Conservation (phyloP, 2,797 vertebrate species). For the Pseudomugil gertrudae region DNA sequence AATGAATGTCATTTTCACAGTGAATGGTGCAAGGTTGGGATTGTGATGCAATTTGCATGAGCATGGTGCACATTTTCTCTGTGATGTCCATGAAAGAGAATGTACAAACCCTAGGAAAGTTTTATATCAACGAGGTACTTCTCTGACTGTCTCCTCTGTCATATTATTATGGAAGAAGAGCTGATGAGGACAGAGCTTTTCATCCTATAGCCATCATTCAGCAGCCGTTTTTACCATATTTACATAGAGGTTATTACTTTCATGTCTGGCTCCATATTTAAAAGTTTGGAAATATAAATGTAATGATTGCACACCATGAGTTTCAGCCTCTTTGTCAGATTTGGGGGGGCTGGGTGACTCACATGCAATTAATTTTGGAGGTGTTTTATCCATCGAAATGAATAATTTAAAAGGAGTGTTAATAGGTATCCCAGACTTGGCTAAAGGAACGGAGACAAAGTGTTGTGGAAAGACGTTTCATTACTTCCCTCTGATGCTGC, state of each 20-base stretch:
- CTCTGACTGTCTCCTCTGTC: conserved; percentile 44
- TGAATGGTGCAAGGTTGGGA: conserved; percentile 66
- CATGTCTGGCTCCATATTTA: conserved; percentile 46
- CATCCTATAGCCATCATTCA: conserved; percentile 51
- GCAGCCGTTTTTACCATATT: conserved; percentile 49
- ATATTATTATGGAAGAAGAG: conserved; percentile 38
- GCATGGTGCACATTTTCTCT: conserved; percentile 70
- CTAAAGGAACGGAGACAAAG: conserved; percentile 81
- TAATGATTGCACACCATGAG: conserved; percentile 57
- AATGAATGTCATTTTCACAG: conserved; percentile 68
- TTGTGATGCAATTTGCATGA: conserved; percentile 81
- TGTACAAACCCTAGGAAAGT: conserved; percentile 71
- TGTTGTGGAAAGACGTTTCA: conserved; percentile 80
- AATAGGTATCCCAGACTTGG: conserved; percentile 84
- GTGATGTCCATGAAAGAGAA: conserved; percentile 82
- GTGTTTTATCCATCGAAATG: conserved; percentile 88
- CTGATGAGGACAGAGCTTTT: conserved; percentile 58
- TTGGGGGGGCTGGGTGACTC: conserved; percentile 73
- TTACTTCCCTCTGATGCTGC: conserved; percentile 78
- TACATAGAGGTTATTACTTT: conserved; percentile 64
- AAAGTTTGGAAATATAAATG: conserved; percentile 63
- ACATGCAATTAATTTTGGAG: conserved; percentile 84
- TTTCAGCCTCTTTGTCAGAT: conserved; percentile 70
- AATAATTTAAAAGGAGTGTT: conserved; percentile 86
- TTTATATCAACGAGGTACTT: conserved; percentile 65